These are phyloP conservation scores for Clistopyga incitator DNA, from an alignment of 2,888 invertebrate genomes.

Conservation along the genomic window DNA sequence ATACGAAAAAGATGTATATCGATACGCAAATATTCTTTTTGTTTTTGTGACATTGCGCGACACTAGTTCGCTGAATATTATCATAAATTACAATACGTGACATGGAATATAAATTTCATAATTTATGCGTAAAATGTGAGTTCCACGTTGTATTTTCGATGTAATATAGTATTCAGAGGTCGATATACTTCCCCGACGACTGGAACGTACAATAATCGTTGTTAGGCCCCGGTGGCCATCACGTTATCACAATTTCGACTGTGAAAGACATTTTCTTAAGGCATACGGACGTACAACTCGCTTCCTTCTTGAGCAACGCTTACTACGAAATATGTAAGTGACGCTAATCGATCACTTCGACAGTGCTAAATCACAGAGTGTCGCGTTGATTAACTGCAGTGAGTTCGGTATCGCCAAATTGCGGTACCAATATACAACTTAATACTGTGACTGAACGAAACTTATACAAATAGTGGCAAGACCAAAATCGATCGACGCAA, in stretches of 20 bases:
- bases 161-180: constrained; percentile 38
- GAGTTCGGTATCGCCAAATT: constrained; percentile 21
- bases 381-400: constrained; percentile 24
- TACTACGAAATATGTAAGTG: constrained; percentile 31
- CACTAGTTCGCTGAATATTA: constrained; percentile 26
- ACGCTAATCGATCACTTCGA: constrained; percentile 29
- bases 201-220: not conserved
- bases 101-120: not conserved
- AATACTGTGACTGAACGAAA: constrained; percentile 26
- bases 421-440: constrained; percentile 9
- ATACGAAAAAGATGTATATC: constrained; percentile 23
- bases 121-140: not conserved
- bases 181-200: constrained; percentile 26
- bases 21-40: constrained; percentile 17
- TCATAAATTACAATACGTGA: not conserved
- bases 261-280: constrained; percentile 69
- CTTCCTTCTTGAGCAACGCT: constrained; percentile 61
- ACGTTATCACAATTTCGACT: constrained; percentile 60
- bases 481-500: constrained; percentile 20
- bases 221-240: not conserved
- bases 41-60: constrained; percentile 31
- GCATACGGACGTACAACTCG: constrained; percentile 50
- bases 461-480: constrained; percentile 42
- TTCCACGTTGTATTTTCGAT: constrained; percentile 8
- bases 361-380: constrained; percentile 31